A percentile compares a stretch with the other conserved stretches of the same genome.
Evolutionary conservation across 1,140 invertebrate species (phyloP).

Genomic region (Agraylea sexmaculata): DNA sequence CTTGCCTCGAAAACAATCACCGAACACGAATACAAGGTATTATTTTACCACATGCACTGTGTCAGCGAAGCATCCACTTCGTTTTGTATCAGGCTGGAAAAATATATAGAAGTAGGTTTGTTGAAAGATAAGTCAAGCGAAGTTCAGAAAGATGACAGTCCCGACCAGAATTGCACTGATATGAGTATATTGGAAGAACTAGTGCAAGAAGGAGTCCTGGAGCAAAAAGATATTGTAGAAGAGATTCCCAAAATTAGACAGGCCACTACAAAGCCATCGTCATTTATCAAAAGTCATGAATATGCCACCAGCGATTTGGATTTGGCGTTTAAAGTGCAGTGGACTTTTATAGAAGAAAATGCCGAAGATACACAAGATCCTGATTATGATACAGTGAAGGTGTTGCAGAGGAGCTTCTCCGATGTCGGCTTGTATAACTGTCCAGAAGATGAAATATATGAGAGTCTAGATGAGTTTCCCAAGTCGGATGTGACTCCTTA

Average conservation of each 20-base stretch:
- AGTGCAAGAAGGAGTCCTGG: conserved; percentile 34
- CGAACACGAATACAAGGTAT: conserved; percentile 34
- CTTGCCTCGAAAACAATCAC: conserved; percentile 34
- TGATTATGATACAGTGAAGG: conserved; percentile 31
- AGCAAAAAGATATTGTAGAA: conserved; percentile 32
- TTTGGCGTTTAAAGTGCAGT: conserved; percentile 32
- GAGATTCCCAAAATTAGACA: conserved; percentile 1
- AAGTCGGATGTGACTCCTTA: conserved; percentile 34
- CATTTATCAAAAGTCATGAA: conserved; percentile 25
- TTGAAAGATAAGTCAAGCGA: conserved; percentile 27
- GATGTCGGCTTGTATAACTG: conserved; percentile 28
- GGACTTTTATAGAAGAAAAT: conserved; percentile 35
- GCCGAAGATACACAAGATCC: conserved; percentile 17
- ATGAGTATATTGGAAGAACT: conserved; percentile 34
- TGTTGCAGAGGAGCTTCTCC: conserved; percentile 33
- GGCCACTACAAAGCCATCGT: background rate
- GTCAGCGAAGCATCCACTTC: conserved; percentile 38
- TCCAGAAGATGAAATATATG: conserved; percentile 34
- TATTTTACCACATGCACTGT: conserved; percentile 37
- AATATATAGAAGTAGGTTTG: conserved; percentile 37
- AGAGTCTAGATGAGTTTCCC: conserved; percentile 28
- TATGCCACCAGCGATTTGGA: conserved; percentile 28
- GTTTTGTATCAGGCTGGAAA: conserved; percentile 34
- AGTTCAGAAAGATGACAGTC: conserved; percentile 19
- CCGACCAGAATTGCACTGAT: conserved; percentile 11